phyloP scores from a whole-genome alignment of 2,113 vertebrate species.

The Seriola quinqueradiata region DNA sequence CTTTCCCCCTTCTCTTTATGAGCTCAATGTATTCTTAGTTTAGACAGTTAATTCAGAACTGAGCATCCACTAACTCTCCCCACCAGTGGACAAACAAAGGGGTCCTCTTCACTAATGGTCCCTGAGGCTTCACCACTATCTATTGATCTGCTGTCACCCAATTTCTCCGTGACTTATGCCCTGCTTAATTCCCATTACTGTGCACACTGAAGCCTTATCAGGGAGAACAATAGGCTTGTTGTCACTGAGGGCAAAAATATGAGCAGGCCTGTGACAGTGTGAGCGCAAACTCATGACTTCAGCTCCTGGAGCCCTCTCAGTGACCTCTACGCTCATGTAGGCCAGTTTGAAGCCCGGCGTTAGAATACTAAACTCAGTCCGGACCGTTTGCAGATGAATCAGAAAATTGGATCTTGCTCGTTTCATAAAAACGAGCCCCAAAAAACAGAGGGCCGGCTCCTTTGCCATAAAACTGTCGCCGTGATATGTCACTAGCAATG shows the following conservation, averaged over 20 bases:
- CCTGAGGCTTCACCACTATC: slow-evolving; percentile 76
- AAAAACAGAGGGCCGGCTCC: slow-evolving; percentile 63
- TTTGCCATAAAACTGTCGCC: slow-evolving; percentile 80
- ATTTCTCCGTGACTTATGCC: slow-evolving; percentile 82
- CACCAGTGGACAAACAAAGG: slow-evolving; percentile 78
- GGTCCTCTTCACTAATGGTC: slow-evolving; percentile 78
- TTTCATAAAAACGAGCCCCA: slow-evolving; percentile 67
- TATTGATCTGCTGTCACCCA: slow-evolving; percentile 84
- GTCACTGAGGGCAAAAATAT: slow-evolving; percentile 78
- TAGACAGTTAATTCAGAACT: slow-evolving; percentile 58
- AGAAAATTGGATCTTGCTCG: slow-evolving; percentile 82
- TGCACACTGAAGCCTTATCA: slow-evolving; percentile 82
- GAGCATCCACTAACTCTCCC: slow-evolving; percentile 52
- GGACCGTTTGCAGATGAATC: slow-evolving; percentile 76
- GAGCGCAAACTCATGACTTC: slow-evolving; percentile 78
- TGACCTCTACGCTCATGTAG: slow-evolving; percentile 74
- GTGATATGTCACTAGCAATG: slow-evolving; percentile 74
- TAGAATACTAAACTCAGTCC: slow-evolving; percentile 66
- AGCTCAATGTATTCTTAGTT: slow-evolving; percentile 52
- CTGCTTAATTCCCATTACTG: slow-evolving; percentile 82
- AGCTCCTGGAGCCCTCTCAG: slow-evolving; percentile 64
- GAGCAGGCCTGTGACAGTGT: slow-evolving; percentile 69
- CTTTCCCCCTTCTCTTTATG: slow-evolving; percentile 5
- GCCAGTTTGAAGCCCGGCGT: slow-evolving; percentile 25
- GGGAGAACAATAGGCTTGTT: slow-evolving; percentile 77